Base-by-base conservation (phyloP, 2,113 vertebrate genomes). In the Salminus brasiliensis region DNA sequence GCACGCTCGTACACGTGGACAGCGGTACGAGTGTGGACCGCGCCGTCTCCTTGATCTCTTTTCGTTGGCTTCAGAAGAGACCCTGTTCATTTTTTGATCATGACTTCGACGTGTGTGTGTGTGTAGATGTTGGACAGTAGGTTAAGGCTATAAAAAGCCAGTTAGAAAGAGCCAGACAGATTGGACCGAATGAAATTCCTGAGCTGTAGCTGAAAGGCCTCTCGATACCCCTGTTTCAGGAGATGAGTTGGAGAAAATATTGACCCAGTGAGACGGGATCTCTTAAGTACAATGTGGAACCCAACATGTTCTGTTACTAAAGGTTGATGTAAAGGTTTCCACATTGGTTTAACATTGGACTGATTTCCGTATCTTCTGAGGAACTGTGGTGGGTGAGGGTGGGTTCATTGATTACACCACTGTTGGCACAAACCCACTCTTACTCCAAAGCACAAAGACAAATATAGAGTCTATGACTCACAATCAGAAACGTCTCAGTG, bases 21-120 rank as follows among this genome's bases (percentile, higher is more conserved):
- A 21, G 52, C 52, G 4, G 52, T 72, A 72, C 53, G 21, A 15
- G 11, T 7, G 53, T 72, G 30, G 52, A 53, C 21, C 13, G 3
- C 8, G 7, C 52, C 18, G 80, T 16, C 11, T 81, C 80, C 74
- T 67, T 32, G 74, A 55, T 79, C 45, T 83, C 81, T 73, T 87
- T 75, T 71, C 76, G 55, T 82, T 87, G 81, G 83, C 83, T 60
- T 78, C 45, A 55, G 85, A 52, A 27, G 6, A 45, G 67, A 66
- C 23, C 72, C 71, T 79, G 45, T 71, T 84, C 49, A 84, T 88
- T 85, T 88, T 86, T 82, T 76, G 83, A 83, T 65, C 79, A 67
- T 91, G 72, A 87, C 41, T 62, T n/a, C n/a, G n/a, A n/a, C n/a
- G n/a, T n/a, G n/a, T n/a, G n/a, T 41, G 5, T 21, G 62, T 15